A percentile compares a stretch with the other conserved stretches of the same genome.
phyloP scores from a whole-genome alignment of 2,113 vertebrate genomes.

The Edolisoma coerulescens region DNA sequence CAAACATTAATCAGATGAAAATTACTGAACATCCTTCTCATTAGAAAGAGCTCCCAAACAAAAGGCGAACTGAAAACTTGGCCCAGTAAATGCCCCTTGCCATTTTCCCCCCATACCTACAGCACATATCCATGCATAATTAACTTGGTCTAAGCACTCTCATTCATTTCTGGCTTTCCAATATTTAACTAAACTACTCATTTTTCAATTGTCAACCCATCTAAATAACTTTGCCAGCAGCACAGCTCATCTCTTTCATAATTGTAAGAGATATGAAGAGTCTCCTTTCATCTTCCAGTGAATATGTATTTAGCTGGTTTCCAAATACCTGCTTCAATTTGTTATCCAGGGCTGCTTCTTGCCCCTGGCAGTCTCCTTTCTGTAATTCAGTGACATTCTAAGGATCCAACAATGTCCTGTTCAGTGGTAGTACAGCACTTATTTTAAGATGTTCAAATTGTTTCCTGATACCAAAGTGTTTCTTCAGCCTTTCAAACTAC shows the following conservation, averaged over 20 bases:
- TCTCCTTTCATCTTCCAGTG: slow-evolving; percentile 14
- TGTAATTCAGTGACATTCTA: neutral
- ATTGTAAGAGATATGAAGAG: slow-evolving; percentile 19
- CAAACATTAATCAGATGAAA: neutral
- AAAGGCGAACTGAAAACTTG: neutral
- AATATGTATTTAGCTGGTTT: slow-evolving; percentile 7
- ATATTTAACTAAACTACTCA: slow-evolving; percentile 7
- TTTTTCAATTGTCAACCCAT: slow-evolving; percentile 13
- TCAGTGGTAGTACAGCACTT: neutral
- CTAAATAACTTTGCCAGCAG: slow-evolving; percentile 38
- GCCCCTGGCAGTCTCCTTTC: neutral
- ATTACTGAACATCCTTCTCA: neutral
- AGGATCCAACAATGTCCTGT: neutral
- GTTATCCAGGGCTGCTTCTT: slow-evolving; percentile 11
- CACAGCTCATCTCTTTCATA: slow-evolving; percentile 9
- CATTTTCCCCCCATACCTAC: neutral
- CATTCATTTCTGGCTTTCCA: neutral
- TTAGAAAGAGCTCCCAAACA: neutral
- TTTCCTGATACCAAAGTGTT: neutral
- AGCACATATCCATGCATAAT: neutral
- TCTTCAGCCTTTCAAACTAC: neutral
- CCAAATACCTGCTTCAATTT: slow-evolving; percentile 38
- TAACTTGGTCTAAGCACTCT: neutral
- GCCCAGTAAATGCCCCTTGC: neutral
- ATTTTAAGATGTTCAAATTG: neutral